Evolutionary conservation across 2,888 invertebrate species (phyloP).

Genomic region (Chrysolina americana): DNA sequence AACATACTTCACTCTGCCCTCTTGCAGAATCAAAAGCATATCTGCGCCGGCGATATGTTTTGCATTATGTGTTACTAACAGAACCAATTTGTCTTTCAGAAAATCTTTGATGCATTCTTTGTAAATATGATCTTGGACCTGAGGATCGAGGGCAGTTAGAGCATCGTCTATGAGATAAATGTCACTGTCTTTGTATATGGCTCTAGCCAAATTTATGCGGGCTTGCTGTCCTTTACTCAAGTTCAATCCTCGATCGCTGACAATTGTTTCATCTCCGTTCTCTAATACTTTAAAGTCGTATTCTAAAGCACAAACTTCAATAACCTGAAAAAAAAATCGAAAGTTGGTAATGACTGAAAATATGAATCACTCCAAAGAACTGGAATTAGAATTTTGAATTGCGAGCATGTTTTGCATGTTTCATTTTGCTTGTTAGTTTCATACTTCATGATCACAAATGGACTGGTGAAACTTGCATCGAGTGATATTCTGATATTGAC

Average conservation of each 20-base stretch:
- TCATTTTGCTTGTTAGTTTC: too few relatives aligned
- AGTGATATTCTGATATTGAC: too few relatives aligned
- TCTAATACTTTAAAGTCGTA: slow-evolving; percentile 72
- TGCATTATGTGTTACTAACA: slow-evolving; percentile 69
- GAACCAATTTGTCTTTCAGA: slow-evolving; percentile 62
- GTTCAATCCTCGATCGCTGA: slow-evolving; percentile 85
- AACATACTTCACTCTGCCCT: slow-evolving; percentile 51
- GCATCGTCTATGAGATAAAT: slow-evolving; percentile 86
- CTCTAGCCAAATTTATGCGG: slow-evolving; percentile 82
- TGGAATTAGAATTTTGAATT: too few relatives aligned
- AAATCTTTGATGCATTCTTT: slow-evolving; percentile 71
- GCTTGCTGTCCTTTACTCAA: slow-evolving; percentile 90
- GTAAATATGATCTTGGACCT: slow-evolving; percentile 81
- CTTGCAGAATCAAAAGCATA: slow-evolving; percentile 67
- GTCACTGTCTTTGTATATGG: slow-evolving; percentile 83
- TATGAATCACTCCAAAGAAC: not conserved
- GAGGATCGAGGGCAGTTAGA: slow-evolving; percentile 83
- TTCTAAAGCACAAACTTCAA: slow-evolving; percentile 76
- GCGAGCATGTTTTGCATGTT: too few relatives aligned
- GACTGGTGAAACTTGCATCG: too few relatives aligned
- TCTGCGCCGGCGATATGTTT: slow-evolving; percentile 62
- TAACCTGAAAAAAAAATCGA: slow-evolving; percentile 38
- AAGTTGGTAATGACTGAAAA: not conserved
- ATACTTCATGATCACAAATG: too few relatives aligned
- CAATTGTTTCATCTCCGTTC: slow-evolving; percentile 82